Conservation (phyloP, 2,113 vertebrate genomes). For the Sakesphorus luctuosus region DNA sequence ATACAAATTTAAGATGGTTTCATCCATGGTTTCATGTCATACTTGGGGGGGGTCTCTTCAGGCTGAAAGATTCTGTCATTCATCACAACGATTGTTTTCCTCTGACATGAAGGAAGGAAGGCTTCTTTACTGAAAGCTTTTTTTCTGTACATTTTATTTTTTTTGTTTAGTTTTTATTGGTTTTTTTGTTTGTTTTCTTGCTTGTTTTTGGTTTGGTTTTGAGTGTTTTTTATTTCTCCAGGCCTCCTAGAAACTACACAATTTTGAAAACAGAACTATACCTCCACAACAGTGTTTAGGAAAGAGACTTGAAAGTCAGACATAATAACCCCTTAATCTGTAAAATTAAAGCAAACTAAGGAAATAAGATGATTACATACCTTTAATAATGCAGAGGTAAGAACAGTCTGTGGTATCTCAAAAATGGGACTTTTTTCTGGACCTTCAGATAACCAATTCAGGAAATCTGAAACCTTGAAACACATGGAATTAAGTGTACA, state of each 20-base stretch:
- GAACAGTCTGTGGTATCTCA: neutral
- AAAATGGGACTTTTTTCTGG: neutral
- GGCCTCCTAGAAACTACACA: neutral
- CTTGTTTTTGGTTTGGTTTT: neutral
- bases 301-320: neutral
- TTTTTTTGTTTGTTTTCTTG: neutral
- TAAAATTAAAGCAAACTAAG: neutral
- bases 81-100: neutral
- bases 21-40: neutral
- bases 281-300: neutral
- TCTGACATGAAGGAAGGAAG: neutral
- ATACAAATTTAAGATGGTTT: neutral
- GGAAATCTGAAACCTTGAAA: neutral
- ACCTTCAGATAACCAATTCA: neutral
- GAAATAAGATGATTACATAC: neutral
- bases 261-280: neutral
- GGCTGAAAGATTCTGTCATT: neutral
- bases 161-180: neutral
- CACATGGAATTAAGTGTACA: neutral
- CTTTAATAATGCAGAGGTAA: neutral
- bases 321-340: neutral
- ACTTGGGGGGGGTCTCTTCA: rapidly evolving
- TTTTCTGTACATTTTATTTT: neutral
- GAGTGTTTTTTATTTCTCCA: neutral
- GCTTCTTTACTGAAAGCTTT: neutral